These are phyloP conservation scores for Stegastes partitus DNA, from an alignment of 2,113 vertebrate species.

Conservation along the genomic window DNA sequence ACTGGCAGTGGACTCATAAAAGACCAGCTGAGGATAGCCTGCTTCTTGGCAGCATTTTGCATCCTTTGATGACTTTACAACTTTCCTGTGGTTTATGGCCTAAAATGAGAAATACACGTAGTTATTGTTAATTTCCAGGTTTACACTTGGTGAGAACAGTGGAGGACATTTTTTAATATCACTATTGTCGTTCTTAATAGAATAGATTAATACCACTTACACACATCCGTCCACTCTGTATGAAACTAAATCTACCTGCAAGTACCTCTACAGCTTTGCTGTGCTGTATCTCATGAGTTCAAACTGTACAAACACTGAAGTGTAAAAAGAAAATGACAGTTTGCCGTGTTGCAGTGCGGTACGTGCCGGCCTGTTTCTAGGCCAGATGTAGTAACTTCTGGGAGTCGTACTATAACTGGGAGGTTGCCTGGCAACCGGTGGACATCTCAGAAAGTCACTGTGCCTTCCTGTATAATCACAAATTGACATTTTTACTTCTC, in stretches of 20 bases:
- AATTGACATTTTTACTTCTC: not conserved
- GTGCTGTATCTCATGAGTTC: too few relatives aligned
- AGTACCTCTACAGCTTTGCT: not conserved
- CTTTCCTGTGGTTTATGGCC: conserved; percentile 66
- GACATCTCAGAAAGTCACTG: not conserved
- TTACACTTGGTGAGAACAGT: conserved; percentile 44
- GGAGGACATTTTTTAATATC: conserved; percentile 21
- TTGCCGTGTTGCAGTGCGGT: not conserved
- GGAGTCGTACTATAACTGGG: not conserved
- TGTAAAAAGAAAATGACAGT: not conserved
- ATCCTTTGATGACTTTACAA: conserved; percentile 73
- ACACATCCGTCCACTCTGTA: not conserved
- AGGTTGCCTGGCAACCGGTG: not conserved
- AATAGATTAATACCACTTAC: not conserved
- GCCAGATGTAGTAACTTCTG: not conserved
- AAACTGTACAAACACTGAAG: not conserved
- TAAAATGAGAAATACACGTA: conserved; percentile 51
- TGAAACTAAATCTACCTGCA: not conserved
- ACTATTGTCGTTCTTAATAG: not conserved
- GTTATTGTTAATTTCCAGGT: conserved; percentile 69
- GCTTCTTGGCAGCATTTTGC: conserved; percentile 70
- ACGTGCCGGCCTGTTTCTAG: not conserved
- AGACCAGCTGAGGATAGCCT: conserved; percentile 64
- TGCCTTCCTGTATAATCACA: not conserved
- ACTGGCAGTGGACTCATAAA: conserved; percentile 78